Evolutionary conservation across 2,113 vertebrate species (phyloP).

Genomic region (Paracanthobrama guichenoti): DNA sequence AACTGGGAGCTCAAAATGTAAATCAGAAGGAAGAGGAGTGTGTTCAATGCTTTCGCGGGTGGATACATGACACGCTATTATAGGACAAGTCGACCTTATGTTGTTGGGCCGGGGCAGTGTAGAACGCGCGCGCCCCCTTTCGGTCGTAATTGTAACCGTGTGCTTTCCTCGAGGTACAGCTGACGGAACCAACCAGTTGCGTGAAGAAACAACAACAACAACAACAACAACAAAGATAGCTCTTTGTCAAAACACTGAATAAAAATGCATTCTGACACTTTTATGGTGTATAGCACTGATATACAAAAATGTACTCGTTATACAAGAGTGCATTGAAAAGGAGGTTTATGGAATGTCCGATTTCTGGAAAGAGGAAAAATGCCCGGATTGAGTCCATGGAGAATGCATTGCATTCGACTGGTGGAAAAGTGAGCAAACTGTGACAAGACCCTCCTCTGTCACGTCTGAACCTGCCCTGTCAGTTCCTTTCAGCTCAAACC

Average conservation of each 20-base stretch:
- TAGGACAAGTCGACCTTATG: not conserved
- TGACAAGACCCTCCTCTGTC: conserved; percentile 60
- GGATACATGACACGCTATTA: not conserved
- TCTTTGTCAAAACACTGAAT: not conserved
- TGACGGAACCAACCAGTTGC: not conserved
- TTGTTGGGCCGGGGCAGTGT: not conserved
- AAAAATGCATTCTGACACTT: not conserved
- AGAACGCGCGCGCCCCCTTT: conserved; percentile 18
- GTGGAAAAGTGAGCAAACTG: conserved; percentile 20
- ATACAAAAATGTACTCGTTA: not conserved
- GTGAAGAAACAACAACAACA: no score
- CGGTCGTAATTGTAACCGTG: not conserved
- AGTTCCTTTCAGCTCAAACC: conserved; percentile 2
- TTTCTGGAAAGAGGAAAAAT: conserved; percentile 27
- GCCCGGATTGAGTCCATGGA: not conserved
- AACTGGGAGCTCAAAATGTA: not conserved
- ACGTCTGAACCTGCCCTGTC: conserved; percentile 51
- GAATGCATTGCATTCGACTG: not conserved
- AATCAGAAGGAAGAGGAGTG: not conserved
- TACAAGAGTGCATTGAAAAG: not conserved
- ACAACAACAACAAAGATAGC: no score
- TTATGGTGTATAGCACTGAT: not conserved
- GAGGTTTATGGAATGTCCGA: not conserved
- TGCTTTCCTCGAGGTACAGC: not conserved
- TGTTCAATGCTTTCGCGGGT: conserved; percentile 1